Base-by-base conservation (phyloP, 2,113 vertebrate species). In the Solea solea region DNA sequence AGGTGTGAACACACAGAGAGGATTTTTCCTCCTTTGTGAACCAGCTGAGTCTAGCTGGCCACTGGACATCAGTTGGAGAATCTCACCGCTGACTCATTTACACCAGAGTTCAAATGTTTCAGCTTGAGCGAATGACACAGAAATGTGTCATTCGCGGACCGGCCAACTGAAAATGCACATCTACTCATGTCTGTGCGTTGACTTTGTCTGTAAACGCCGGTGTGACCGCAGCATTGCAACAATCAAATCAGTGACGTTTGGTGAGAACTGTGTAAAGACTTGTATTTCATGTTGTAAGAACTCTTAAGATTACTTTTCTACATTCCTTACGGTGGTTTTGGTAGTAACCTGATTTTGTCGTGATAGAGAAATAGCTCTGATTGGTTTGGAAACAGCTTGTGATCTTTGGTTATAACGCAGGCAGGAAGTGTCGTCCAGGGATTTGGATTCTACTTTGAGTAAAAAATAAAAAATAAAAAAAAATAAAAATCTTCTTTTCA, bases 321-420 rank as follows among this genome's bases (percentile, higher is more conserved):
- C 82, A 85, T 85, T 88, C 82, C 84, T 72, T 57, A 15, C 39
- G 74, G 68, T 76, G 69, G 61, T 80, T 85, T 74, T 51, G 63
- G 64, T 76, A 44, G 64, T 66, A 42, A 76, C 41, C 40, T 44
- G 69, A 50, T 80, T 66, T 53, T 28, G 34, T 69, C 61, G 75
- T 64, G 75, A 55, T 63, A 64, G 67, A 61, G 21, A 57, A 16
- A 63, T 67, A 16, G 82, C 66, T 74, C 64, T 74, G 72, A 70
- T 69, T 57, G 68, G 67, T 69, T 75, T 75, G 64, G 61, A 78
- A 50, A 72, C 28, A 8, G 68, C 64, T 76, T 46, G 48, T 57
- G 40, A 61, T 72, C 13, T 62, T 76, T 69, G 62, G 74, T 72
- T 67, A 1, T 62, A 71, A 73, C 4, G 15, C 69, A 76, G 55